Percentiles rank a stretch among this genome's conserved stretches.
These are phyloP conservation scores for Berghia stephanieae DNA, from an alignment of 1,140 invertebrate genomes.

Conservation along the genomic window DNA sequence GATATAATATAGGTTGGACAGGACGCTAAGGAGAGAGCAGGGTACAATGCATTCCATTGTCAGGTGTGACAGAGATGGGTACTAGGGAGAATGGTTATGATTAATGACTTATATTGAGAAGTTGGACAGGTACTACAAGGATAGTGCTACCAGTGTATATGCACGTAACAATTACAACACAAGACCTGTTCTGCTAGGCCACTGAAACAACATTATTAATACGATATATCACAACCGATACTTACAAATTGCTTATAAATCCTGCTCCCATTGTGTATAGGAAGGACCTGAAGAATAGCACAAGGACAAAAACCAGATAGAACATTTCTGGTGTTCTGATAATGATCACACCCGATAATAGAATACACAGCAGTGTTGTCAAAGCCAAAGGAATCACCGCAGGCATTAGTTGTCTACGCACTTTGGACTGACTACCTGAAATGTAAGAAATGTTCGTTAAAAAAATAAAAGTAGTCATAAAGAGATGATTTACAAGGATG, in stretches of 20 bases:
- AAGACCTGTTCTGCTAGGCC: too few relatives aligned
- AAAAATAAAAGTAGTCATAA: neutral
- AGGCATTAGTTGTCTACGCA: constrained; percentile 41
- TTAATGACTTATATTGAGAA: too few relatives aligned
- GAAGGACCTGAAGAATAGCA: constrained; percentile 50
- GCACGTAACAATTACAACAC: too few relatives aligned
- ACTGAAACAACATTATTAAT: too few relatives aligned
- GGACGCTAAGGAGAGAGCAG: too few relatives aligned
- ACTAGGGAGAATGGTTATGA: too few relatives aligned
- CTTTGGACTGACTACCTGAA: constrained; percentile 40
- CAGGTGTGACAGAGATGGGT: too few relatives aligned
- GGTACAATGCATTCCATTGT: too few relatives aligned
- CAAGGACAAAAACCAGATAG: constrained; percentile 41
- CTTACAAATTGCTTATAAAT: constrained; percentile 47
- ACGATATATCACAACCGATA: constrained; percentile 5
- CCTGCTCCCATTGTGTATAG: constrained; percentile 48
- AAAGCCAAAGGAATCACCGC: constrained; percentile 44
- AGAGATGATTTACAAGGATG: neutral
- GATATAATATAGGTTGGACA: too few relatives aligned
- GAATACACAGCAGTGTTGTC: constrained; percentile 37
- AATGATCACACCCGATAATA: constrained; percentile 42
- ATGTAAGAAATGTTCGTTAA: neutral
- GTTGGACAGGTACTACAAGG: too few relatives aligned
- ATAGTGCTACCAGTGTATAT: too few relatives aligned
- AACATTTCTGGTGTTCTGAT: constrained; percentile 27